Conservation (phyloP, 2,113 vertebrate genomes). For the Edolisoma coerulescens region DNA sequence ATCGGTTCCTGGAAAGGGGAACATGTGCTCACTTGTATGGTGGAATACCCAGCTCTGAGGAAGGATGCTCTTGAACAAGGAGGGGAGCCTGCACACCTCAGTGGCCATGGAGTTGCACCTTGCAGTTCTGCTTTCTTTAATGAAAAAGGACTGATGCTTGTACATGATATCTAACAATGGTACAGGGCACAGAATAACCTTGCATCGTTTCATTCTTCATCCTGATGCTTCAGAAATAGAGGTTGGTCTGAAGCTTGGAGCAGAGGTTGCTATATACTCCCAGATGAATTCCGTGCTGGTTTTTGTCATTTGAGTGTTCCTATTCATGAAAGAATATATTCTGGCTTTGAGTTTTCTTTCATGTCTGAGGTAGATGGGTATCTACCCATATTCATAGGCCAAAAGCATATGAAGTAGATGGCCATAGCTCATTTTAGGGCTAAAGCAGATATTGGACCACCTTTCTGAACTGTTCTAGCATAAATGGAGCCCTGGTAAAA, state of each 20-base stretch:
- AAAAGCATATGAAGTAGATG: neutral
- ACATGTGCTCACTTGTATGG: neutral
- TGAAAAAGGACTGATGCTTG: accelerated
- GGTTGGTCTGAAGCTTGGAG: neutral
- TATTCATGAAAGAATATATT: neutral
- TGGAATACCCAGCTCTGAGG: neutral
- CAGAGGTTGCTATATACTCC: neutral
- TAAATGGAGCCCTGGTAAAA: neutral
- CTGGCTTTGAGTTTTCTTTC: neutral
- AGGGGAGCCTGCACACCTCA: neutral
- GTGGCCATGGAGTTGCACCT: accelerated
- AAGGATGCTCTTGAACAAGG: neutral
- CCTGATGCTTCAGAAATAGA: neutral
- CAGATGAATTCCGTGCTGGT: neutral
- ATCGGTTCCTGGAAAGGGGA: neutral
- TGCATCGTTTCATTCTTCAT: neutral
- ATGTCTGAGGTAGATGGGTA: neutral
- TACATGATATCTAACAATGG: neutral
- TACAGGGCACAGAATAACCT: neutral
- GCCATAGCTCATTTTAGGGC: neutral
- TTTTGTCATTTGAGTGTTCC: neutral
- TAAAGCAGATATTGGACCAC: neutral
- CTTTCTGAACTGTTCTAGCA: neutral
- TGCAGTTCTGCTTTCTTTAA: neutral
- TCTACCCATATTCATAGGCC: neutral